A percentile compares a stretch with the other conserved stretches of the same genome.
These are phyloP conservation scores for Drosophila mojavensis DNA, from an alignment of 1,140 invertebrate species.

Conservation along the genomic window DNA sequence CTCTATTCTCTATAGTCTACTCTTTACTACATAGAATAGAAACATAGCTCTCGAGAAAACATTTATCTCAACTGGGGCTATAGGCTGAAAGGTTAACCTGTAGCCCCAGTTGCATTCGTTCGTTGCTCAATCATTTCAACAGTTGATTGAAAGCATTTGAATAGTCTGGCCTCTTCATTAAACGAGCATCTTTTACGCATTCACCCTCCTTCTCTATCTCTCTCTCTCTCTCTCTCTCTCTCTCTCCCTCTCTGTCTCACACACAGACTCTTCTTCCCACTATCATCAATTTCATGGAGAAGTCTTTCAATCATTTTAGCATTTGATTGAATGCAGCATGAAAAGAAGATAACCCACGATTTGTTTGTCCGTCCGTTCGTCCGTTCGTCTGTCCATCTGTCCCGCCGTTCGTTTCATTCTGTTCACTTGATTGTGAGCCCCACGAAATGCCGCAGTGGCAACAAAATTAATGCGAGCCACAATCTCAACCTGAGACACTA, in stretches of 20 bases:
- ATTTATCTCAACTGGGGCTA: too few species aligned
- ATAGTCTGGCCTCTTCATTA: constrained; percentile 27
- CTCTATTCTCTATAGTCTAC: too few species aligned
- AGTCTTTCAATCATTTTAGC: constrained; percentile 43
- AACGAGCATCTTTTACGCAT: neutral
- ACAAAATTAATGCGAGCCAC: constrained; percentile 36
- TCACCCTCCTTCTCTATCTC: too few species aligned
- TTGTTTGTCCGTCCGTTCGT: too few species aligned
- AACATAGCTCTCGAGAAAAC: neutral
- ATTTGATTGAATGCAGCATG: constrained; percentile 70
- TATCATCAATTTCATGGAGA: neutral
- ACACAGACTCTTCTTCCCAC: neutral
- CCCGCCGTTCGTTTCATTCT: neutral
- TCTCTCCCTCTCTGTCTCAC: neutral
- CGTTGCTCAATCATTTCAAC: constrained; percentile 26
- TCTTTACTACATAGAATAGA: too few species aligned
- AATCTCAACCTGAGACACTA: constrained; percentile 15
- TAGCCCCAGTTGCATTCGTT: constrained; percentile 19
- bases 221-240: neutral
- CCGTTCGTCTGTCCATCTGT: neutral
- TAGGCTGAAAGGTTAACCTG: too few species aligned
- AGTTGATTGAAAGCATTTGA: constrained; percentile 73
- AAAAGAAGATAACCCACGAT: constrained; percentile 42
- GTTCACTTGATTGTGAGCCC: neutral
- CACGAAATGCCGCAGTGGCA: constrained; percentile 8